These are phyloP conservation scores for Neotoxoptera formosana DNA, from an alignment of 1,140 invertebrate genomes.

Conservation along the genomic window DNA sequence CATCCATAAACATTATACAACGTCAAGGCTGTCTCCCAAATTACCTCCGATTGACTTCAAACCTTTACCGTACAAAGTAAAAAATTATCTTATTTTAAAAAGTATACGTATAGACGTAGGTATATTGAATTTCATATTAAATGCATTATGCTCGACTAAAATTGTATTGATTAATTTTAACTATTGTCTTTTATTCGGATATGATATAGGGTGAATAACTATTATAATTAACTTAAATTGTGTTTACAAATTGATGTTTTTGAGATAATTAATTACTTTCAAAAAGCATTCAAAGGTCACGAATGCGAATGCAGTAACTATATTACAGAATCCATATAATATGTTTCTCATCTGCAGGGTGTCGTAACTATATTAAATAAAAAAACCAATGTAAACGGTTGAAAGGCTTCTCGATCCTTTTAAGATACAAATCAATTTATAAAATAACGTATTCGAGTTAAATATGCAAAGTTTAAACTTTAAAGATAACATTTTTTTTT, in stretches of 20 bases:
- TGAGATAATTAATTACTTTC: not conserved
- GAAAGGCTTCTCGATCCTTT: not conserved
- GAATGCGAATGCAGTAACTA: not conserved
- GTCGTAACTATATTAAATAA: not conserved
- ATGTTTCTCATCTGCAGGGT: not conserved
- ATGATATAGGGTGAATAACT: not conserved
- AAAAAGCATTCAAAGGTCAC: not conserved
- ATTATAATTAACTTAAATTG: not conserved
- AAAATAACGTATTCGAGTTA: not conserved
- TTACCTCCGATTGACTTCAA: slow-evolving; percentile 43
- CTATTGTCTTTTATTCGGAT: not conserved
- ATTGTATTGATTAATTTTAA: not conserved
- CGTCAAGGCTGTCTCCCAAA: not conserved
- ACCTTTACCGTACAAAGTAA: slow-evolving; percentile 35
- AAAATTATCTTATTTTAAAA: not conserved
- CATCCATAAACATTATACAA: slow-evolving; percentile 21
- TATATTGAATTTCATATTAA: not conserved
- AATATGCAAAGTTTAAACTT: not conserved
- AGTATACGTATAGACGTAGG: not conserved
- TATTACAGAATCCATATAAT: not conserved
- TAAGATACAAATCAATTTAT: not conserved
- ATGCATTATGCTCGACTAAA: not conserved
- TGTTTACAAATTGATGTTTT: not conserved
- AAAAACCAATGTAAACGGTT: not conserved
- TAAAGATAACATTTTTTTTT: no score